phyloP scores from a whole-genome alignment of 2,797 vertebrate genomes.

The Antrozous pallidus region DNA sequence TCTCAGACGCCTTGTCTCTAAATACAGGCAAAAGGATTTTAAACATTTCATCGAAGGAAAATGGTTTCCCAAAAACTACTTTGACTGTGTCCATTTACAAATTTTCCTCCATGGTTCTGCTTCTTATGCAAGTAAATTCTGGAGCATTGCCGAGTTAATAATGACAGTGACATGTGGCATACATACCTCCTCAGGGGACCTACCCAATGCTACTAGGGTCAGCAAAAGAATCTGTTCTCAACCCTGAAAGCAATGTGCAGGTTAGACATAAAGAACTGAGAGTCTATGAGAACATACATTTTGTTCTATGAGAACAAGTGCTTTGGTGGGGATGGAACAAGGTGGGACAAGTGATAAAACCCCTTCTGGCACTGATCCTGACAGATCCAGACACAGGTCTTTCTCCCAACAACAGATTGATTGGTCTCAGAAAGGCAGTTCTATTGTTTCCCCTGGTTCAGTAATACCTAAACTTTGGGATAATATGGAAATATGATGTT shows the following conservation, averaged over 20 bases:
- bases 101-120: not conserved
- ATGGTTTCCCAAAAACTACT: not conserved
- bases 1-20: not conserved
- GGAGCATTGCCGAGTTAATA: not conserved
- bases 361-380: rapidly evolving
- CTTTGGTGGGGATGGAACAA: not conserved
- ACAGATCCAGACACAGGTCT: not conserved
- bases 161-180: not conserved
- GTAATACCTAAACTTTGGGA: not conserved
- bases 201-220: rapidly evolving
- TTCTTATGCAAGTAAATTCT: not conserved
- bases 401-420: not conserved
- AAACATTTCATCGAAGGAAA: not conserved
- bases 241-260: not conserved
- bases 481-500: not conserved
- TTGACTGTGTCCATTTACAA: not conserved
- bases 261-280: not conserved
- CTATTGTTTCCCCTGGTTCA: not conserved
- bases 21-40: not conserved
- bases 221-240: not conserved
- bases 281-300: not conserved
- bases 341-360: not conserved
- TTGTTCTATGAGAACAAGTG: not conserved
- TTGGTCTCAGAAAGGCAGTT: not conserved
- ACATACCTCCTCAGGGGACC: not conserved